A percentile compares a stretch with the other conserved stretches of the same genome.
Evolutionary conservation across 2,797 vertebrate genomes (phyloP).

Genomic region (Galago senegalensis): DNA sequence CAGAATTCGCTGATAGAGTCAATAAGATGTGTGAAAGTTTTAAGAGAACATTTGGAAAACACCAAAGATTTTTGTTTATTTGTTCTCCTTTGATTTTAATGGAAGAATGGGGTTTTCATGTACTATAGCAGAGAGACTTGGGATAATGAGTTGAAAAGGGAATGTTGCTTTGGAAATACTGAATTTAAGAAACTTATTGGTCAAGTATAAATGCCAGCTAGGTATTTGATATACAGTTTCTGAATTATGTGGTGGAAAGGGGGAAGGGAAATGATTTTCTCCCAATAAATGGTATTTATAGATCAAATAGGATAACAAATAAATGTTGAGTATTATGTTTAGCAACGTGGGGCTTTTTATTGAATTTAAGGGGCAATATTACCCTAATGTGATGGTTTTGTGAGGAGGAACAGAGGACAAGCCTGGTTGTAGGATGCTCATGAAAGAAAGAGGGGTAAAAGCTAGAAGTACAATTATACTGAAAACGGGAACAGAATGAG

Average conservation of each 20-base stretch:
- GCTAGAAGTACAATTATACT: neutral
- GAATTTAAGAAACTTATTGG: neutral
- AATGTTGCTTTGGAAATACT: neutral
- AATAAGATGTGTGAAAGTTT: neutral
- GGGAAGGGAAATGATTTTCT: neutral
- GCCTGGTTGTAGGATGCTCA: neutral
- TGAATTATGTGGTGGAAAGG: neutral
- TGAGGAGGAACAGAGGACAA: neutral
- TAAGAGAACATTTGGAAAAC: neutral
- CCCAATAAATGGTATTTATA: neutral
- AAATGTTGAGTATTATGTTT: neutral
- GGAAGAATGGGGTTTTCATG: neutral
- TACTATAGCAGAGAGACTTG: neutral
- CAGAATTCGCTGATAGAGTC: neutral
- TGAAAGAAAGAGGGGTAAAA: neutral
- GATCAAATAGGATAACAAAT: neutral
- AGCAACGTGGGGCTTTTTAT: neutral
- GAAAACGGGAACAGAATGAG: neutral
- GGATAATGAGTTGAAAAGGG: neutral
- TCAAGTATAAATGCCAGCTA: neutral
- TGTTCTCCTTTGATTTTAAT: neutral
- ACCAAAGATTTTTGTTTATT: neutral
- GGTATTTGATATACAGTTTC: neutral
- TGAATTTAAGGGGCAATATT: neutral
- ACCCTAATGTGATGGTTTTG: neutral